Evolutionary conservation across 2,888 invertebrate genomes (phyloP).

Genomic region (Drosophila buzzatii): DNA sequence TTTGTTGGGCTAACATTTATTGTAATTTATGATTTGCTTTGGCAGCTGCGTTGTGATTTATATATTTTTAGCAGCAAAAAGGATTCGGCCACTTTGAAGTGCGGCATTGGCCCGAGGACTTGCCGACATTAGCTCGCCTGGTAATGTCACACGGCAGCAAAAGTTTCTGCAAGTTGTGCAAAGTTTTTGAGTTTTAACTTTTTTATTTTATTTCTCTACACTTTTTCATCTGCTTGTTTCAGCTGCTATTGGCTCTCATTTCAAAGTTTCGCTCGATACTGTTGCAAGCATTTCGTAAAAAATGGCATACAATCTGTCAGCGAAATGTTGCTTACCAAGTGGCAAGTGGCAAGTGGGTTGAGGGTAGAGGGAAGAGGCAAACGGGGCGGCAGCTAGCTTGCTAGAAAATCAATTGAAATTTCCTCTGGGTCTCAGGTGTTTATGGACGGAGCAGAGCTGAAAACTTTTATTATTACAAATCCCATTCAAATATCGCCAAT

Average conservation of each 20-base stretch:
- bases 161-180: constrained; percentile 49
- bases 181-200: constrained; percentile 46
- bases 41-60: constrained; percentile 59
- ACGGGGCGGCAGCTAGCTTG: constrained; percentile 13
- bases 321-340: constrained; percentile 59
- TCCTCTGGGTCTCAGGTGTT: constrained; percentile 64
- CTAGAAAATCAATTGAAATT: constrained; percentile 75
- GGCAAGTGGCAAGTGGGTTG: constrained; percentile 21
- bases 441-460: constrained; percentile 42
- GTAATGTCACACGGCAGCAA: constrained; percentile 68
- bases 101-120: constrained; percentile 18
- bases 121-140: constrained; percentile 45
- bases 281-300: constrained; percentile 70
- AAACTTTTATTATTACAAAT: constrained; percentile 57
- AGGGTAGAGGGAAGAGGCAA: constrained; percentile 22
- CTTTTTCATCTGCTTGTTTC: constrained; percentile 71
- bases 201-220: constrained; percentile 30
- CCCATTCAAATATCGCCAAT: constrained; percentile 49
- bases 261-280: constrained; percentile 71
- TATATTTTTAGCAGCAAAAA: constrained; percentile 38
- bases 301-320: constrained; percentile 80
- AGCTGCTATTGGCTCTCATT: constrained; percentile 64
- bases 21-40: constrained; percentile 73
- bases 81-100: constrained; percentile 44
- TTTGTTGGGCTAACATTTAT: constrained; percentile 66